These are phyloP conservation scores for Holothuria leucospilota DNA, from an alignment of 53 echinoderm and acorn worm genomes.

Conservation along the genomic window DNA sequence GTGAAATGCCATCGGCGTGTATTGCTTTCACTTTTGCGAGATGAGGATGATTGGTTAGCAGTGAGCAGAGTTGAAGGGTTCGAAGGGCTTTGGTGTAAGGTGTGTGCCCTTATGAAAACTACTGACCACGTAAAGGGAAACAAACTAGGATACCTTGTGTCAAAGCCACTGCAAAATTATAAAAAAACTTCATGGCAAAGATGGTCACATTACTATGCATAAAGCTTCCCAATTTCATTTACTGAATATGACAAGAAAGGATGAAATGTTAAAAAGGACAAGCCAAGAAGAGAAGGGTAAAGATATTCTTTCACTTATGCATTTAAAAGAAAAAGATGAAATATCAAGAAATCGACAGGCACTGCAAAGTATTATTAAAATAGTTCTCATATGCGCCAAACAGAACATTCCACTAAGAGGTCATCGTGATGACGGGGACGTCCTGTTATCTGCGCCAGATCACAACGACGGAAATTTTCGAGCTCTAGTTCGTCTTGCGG, in stretches of 20 bases:
- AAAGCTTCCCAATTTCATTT: no score
- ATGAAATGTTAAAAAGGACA: no score
- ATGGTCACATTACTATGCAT: no score
- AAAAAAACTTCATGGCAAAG: no score
- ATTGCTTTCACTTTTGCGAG: background rate
- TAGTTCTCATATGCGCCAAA: background rate
- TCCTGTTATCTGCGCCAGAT: background rate
- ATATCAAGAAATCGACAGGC: background rate
- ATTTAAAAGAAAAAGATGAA: background rate
- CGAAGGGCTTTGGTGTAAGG: background rate
- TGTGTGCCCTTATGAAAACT: background rate
- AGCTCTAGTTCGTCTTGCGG: background rate
- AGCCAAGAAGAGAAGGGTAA: no score
- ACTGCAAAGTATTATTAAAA: background rate
- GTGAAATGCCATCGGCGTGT: background rate
- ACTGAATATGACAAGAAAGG: no score
- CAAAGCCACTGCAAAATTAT: no score
- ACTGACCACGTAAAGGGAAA: background rate
- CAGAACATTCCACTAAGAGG: background rate
- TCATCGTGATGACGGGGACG: background rate
- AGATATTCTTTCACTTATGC: no score
- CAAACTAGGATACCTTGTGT: no score
- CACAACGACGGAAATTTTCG: slow-evolving; percentile 4
- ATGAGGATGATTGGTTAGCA: background rate
- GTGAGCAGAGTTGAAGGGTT: slow-evolving; percentile 10